phyloP scores from a whole-genome alignment of 2,113 vertebrate species.

The Podocnemis expansa region DNA sequence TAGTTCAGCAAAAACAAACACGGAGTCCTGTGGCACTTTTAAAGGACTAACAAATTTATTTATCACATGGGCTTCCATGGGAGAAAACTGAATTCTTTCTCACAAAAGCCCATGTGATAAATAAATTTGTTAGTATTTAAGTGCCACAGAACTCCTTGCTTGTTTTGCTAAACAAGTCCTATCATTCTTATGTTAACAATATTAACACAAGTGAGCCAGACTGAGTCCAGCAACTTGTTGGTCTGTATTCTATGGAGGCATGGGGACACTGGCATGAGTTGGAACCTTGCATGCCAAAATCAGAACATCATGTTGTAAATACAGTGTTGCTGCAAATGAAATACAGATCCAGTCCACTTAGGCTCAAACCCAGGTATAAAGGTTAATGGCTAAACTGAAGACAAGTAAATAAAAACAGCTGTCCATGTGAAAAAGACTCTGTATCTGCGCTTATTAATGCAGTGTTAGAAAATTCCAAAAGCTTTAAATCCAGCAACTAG shows the following conservation, averaged over 20 bases:
- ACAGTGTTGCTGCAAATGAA: neutral
- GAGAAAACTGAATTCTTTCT: too few relatives aligned
- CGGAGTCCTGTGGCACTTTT: too few relatives aligned
- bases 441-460: neutral
- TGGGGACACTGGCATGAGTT: neutral
- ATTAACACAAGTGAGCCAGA: neutral
- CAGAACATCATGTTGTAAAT: neutral
- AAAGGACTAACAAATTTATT: too few relatives aligned
- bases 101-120: too few relatives aligned
- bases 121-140: too few relatives aligned
- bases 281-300: neutral
- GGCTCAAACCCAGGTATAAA: neutral
- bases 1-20: too few relatives aligned
- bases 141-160: too few relatives aligned
- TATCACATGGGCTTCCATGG: too few relatives aligned
- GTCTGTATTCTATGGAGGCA: neutral
- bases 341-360: neutral
- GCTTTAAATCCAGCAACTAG: neutral
- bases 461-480: neutral
- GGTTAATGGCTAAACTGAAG: neutral
- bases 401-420: neutral
- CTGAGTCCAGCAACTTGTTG: neutral
- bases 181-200: neutral
- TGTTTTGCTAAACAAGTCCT: neutral
- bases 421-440: neutral